These are phyloP conservation scores for Idaea dimidiata DNA, from an alignment of 2,888 invertebrate species.

Conservation along the genomic window DNA sequence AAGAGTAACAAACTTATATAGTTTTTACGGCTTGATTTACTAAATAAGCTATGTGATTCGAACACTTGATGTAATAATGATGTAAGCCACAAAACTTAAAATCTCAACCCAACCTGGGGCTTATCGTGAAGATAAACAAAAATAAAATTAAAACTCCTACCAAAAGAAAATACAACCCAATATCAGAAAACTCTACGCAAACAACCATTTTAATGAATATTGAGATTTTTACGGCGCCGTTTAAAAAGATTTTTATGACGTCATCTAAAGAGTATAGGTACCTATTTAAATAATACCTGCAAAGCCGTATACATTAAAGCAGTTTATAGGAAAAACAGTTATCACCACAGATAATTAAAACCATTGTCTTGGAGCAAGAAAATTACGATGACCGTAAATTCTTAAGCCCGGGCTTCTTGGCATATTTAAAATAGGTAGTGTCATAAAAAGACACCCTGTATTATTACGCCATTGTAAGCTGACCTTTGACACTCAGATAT, in stretches of 20 bases:
- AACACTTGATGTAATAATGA: too few relatives aligned
- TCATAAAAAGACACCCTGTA: slow-evolving; percentile 62
- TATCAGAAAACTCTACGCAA: not conserved
- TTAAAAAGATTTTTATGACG: slow-evolving; percentile 29
- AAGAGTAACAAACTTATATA: too few relatives aligned
- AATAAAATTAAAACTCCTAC: not conserved
- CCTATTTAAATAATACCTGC: slow-evolving; percentile 48
- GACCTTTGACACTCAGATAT: not conserved
- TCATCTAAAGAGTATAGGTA: slow-evolving; percentile 30
- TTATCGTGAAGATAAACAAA: not conserved
- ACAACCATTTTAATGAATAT: not conserved
- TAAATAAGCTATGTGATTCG: too few relatives aligned
- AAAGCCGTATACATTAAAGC: slow-evolving; percentile 52
- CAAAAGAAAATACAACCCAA: not conserved
- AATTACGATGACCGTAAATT: slow-evolving; percentile 72
- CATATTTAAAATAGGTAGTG: slow-evolving; percentile 71
- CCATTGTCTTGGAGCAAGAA: slow-evolving; percentile 66
- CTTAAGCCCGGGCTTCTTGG: slow-evolving; percentile 54
- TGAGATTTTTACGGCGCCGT: slow-evolving; percentile 16
- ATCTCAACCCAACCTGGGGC: not conserved
- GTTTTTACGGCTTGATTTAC: too few relatives aligned
- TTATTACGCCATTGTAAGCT: slow-evolving; percentile 42
- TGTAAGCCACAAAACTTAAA: too few relatives aligned
- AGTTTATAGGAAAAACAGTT: slow-evolving; percentile 63
- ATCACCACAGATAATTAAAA: slow-evolving; percentile 75